These are phyloP conservation scores for Balearica regulorum DNA, from an alignment of 2,797 vertebrate species.

Conservation along the genomic window DNA sequence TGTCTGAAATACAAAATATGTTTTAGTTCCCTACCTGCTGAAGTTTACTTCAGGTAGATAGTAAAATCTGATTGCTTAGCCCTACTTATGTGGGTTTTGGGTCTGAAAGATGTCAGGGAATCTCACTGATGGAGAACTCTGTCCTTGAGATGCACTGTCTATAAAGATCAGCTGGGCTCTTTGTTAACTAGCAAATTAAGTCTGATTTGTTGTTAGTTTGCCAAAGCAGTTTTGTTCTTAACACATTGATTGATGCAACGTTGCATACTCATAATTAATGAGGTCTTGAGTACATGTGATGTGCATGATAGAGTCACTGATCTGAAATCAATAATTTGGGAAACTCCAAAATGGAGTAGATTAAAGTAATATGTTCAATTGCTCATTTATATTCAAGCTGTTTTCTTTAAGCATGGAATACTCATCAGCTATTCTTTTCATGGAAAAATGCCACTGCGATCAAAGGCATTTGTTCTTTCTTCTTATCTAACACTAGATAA, in stretches of 20 bases:
- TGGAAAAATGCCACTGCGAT: background rate
- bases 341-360: background rate
- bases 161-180: background rate
- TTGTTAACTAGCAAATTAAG: background rate
- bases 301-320: background rate
- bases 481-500: background rate
- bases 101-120: background rate
- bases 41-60: background rate
- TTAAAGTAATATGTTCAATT: background rate
- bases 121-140: background rate
- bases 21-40: background rate
- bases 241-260: background rate
- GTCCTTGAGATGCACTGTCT: background rate
- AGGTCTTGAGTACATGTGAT: background rate
- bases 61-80: background rate
- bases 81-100: fast-evolving
- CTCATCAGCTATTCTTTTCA: background rate
- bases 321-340: background rate
- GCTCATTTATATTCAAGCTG: background rate
- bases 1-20: background rate
- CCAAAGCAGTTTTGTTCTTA: background rate
- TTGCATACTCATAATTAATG: background rate
- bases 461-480: background rate
- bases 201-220: background rate
- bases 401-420: background rate